Conservation (phyloP, 2,888 invertebrate genomes). For the Aporophyla nigra region DNA sequence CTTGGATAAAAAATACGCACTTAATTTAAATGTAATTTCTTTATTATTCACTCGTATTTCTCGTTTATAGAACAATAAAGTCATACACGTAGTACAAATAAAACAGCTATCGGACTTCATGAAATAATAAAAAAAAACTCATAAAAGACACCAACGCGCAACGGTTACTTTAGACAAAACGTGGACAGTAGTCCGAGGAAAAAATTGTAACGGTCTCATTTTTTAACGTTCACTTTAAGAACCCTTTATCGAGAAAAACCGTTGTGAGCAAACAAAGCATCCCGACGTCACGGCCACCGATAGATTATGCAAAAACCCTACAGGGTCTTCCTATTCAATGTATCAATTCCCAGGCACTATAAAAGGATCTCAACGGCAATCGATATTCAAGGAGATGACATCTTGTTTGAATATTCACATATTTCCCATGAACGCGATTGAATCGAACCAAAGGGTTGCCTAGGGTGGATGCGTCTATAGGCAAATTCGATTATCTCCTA, state of each 20-base stretch:
- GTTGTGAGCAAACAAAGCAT: conserved; percentile 84
- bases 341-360: conserved; percentile 89
- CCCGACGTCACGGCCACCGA: conserved; percentile 76
- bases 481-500: conserved; percentile 90
- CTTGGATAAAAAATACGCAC: conserved; percentile 53
- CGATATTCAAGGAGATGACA: conserved; percentile 91
- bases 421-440: conserved; percentile 86
- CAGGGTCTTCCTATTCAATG: conserved; percentile 88
- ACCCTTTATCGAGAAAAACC: conserved; percentile 85
- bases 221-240: conserved; percentile 83
- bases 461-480: conserved; percentile 87
- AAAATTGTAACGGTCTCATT: conserved; percentile 85
- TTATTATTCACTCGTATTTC: conserved; percentile 67
- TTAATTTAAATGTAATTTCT: conserved; percentile 65
- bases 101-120: conserved; percentile 75
- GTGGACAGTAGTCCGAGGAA: conserved; percentile 82
- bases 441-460: conserved; percentile 85
- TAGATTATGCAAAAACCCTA: conserved; percentile 90
- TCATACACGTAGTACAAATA: conserved; percentile 71
- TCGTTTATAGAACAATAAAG: conserved; percentile 69
- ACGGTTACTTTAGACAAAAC: conserved; percentile 71
- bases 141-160: conserved; percentile 62
- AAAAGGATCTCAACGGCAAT: conserved; percentile 87
- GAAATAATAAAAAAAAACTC: conserved; percentile 56
- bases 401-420: conserved; percentile 91